These are phyloP conservation scores for Phrynosoma blainvillii DNA, from an alignment of 2,113 vertebrate species.

Conservation along the genomic window DNA sequence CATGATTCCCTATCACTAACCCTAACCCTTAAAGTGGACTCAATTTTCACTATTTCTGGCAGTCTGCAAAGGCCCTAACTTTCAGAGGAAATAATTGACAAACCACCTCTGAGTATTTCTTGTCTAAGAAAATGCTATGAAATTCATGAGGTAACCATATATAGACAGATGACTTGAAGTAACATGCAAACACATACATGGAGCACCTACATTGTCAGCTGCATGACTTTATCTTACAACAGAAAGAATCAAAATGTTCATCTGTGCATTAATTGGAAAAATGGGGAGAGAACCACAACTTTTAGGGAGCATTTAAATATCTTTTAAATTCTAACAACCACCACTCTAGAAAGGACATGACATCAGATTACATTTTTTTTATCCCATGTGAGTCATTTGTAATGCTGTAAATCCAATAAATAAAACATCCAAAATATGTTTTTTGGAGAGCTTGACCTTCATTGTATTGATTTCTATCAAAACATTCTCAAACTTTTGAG, in stretches of 20 bases:
- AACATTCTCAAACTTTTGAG: constrained; percentile 68
- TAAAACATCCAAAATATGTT: constrained; percentile 67
- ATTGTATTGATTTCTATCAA: constrained; percentile 72
- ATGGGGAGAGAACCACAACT: neutral
- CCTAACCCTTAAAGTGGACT: too few relatives aligned
- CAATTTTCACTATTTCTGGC: too few relatives aligned
- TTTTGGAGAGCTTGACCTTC: constrained; percentile 68
- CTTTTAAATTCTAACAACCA: neutral
- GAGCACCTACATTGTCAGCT: neutral
- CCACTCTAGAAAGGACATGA: neutral
- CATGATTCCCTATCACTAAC: too few relatives aligned
- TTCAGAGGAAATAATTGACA: too few relatives aligned
- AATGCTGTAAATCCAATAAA: constrained; percentile 60
- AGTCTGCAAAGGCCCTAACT: too few relatives aligned
- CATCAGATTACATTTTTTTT: constrained; percentile 13
- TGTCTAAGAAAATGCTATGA: too few relatives aligned
- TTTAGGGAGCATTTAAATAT: neutral
- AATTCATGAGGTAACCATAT: too few relatives aligned
- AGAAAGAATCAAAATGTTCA: neutral
- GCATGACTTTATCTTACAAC: neutral
- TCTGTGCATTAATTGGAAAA: neutral
- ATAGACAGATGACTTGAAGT: too few relatives aligned
- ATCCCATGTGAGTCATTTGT: constrained; percentile 65
- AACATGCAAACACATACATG: too few relatives aligned
- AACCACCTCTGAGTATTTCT: too few relatives aligned